Evolutionary conservation across 2,888 invertebrate genomes (phyloP), one percentile per base, ranked within the genome.

Genomic region (Copidosoma aretas): DNA sequence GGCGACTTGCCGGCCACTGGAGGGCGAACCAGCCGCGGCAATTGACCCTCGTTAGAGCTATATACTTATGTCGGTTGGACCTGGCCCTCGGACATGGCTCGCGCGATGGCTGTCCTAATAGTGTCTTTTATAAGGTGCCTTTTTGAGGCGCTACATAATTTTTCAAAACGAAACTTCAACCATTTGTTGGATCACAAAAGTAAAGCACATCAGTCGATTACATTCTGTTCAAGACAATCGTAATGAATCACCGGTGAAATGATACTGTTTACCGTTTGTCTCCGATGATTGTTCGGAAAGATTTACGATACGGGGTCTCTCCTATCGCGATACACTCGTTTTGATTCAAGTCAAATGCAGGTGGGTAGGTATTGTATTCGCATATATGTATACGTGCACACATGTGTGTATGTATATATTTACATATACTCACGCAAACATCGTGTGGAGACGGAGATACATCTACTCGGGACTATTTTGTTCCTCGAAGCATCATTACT

Each of bases 21-120:
- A 32, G 32, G 32, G 32, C 32, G 32, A 32, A n/a, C 49, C 22
- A 17, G 51, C 39, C 52, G 52, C 32, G 61, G 57, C 62, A 71
- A 71, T 71, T 71, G 62, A 62, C 64, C 62, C 63, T 71, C 54
- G 71, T 71, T 71, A 65, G 62, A 59, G 57, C 19, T 3, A 21
- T n/a, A n/a, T n/a, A 12, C 24, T 1, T 49, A 65, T 65, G 70
- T 64, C 61, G 61, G 52, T 65, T 71, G 65, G 43, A 59, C 54
- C 8, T 32, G 32, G 32, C 32, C 32, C 32, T 32, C 8, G 32
- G 32, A 32, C 32, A 32, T 5, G 32, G 32, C 32, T 32, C 14
- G 8, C 22, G 58, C 19, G 41, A n/a, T 12, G 58, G 1, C 58
- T 58, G 19, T 19, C 21, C 52, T n/a, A n/a, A n/a, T n/a, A n/a